Conservation (phyloP, 1,140 invertebrate species). For the Portunus trituberculatus region DNA sequence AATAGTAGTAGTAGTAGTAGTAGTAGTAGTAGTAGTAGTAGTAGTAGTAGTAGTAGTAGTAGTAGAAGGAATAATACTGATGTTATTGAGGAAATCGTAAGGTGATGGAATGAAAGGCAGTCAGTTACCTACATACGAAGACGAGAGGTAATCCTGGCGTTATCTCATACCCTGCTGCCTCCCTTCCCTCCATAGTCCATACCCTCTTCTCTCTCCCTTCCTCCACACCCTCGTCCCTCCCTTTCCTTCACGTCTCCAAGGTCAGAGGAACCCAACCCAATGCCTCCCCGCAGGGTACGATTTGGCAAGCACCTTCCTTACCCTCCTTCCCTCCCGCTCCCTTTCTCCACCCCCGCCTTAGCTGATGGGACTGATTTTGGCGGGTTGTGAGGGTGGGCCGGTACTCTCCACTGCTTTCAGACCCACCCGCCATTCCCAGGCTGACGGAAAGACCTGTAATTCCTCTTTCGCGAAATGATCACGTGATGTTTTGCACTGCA, state of each 20-base stretch:
- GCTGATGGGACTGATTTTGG: too few species aligned
- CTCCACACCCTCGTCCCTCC: too few species aligned
- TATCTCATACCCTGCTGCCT: constrained; percentile 15
- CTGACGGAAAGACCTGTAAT: too few species aligned
- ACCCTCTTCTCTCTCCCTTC: background rate
- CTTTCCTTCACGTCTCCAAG: background rate
- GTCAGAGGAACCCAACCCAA: background rate
- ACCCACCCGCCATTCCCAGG: too few species aligned
- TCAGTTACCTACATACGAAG: background rate
- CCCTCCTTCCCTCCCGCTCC: background rate
- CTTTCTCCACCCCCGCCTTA: background rate
- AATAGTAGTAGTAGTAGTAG: background rate
- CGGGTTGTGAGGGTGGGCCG: too few species aligned
- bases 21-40: background rate
- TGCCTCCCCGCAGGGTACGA: background rate
- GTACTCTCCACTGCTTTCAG: too few species aligned
- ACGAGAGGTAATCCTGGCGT: background rate
- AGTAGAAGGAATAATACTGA: background rate
- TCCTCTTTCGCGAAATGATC: too few species aligned
- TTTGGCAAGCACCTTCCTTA: background rate
- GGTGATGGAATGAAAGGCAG: background rate
- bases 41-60: background rate
- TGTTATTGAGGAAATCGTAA: background rate
- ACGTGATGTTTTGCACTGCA: too few species aligned
- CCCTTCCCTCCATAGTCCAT: background rate